A percentile compares a stretch with the other conserved stretches of the same genome.
These are phyloP conservation scores for Elachura formosa DNA, from an alignment of 2,113 vertebrate species.

Conservation along the genomic window DNA sequence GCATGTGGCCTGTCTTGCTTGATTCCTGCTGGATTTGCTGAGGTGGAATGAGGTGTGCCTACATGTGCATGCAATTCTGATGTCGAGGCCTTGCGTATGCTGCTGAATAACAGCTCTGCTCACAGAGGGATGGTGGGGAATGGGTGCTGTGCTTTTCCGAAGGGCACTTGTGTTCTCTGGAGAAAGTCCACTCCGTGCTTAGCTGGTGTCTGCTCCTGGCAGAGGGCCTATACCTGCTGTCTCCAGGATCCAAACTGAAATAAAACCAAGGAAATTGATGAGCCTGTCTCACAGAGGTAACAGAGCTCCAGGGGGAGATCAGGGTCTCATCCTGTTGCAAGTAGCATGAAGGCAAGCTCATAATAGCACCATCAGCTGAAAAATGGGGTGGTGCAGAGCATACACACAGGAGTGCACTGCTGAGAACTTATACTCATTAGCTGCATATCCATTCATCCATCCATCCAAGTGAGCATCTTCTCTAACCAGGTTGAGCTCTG, in stretches of 20 bases:
- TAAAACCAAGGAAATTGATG: not conserved
- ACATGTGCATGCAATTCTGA: not conserved
- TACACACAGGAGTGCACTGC: rapidly evolving
- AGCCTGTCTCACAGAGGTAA: not conserved
- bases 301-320: not conserved
- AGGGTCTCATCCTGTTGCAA: not conserved
- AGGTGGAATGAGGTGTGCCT: not conserved
- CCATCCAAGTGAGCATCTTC: not conserved
- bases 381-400: rapidly evolving
- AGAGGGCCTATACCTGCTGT: not conserved
- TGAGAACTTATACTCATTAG: not conserved
- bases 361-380: not conserved
- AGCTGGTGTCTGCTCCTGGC: rapidly evolving
- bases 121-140: not conserved
- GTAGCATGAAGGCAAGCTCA: not conserved
- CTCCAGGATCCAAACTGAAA: not conserved
- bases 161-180: not conserved
- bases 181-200: not conserved
- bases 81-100: not conserved
- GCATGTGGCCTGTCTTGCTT: not conserved
- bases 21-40: not conserved
- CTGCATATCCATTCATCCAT: rapidly evolving
- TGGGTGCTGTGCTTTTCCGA: not conserved
- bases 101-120: not conserved
- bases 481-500: not conserved